A percentile compares a stretch with the other conserved stretches of the same genome.
Conservation (phyloP, 2,888 invertebrate genomes). For the Atrina japonica region DNA sequence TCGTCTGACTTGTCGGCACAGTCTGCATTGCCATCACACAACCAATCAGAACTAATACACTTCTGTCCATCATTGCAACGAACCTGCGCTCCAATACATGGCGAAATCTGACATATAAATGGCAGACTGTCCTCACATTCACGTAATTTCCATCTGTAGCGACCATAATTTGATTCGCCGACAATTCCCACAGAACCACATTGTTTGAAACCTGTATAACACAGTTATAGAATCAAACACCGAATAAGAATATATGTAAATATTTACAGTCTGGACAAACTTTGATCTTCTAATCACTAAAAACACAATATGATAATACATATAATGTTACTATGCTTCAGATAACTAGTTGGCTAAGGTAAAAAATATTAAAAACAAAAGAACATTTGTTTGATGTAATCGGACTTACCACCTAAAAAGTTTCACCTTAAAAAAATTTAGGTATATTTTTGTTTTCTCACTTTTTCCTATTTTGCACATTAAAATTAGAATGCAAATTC, state of each 20-base stretch:
- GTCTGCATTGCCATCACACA: constrained; percentile 67
- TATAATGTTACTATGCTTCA: background rate
- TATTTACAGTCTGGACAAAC: constrained; percentile 7
- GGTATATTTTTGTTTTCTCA: too few species aligned
- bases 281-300: background rate
- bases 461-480: too few species aligned
- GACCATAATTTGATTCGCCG: constrained; percentile 42
- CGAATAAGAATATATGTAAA: background rate
- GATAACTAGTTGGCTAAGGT: too few species aligned
- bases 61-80: constrained; percentile 59
- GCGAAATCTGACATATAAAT: constrained; percentile 62
- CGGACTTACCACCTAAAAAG: too few species aligned
- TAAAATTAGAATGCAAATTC: too few species aligned
- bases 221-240: background rate
- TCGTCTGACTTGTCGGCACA: constrained; percentile 71
- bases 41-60: constrained; percentile 59
- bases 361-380: too few species aligned
- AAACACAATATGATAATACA: background rate
- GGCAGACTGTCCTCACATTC: constrained; percentile 55
- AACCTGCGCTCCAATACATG: constrained; percentile 61
- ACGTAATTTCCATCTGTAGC: constrained; percentile 81
- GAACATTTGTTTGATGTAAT: too few species aligned
- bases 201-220: constrained; percentile 43
- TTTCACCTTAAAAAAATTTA: too few species aligned
- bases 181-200: constrained; percentile 47